Evolutionary conservation across 2,888 invertebrate species (phyloP).

Genomic region (Lordiphosa andalusiaca): DNA sequence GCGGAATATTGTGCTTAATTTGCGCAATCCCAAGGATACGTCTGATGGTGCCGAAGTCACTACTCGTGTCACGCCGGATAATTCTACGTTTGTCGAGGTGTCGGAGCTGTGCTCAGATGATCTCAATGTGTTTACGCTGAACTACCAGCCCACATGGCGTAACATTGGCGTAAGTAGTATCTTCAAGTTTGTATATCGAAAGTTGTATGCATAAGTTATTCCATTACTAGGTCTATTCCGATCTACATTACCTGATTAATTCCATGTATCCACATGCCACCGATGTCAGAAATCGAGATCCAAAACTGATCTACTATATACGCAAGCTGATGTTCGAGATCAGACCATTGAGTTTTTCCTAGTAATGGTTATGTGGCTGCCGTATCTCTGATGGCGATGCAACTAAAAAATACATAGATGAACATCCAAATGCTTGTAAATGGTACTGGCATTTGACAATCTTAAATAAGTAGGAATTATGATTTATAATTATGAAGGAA

Average conservation of each 20-base stretch:
- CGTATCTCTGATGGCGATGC: not conserved
- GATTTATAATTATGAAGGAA: too few relatives aligned
- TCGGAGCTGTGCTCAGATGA: constrained; percentile 67
- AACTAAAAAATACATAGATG: not conserved
- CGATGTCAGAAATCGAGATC: constrained; percentile 60
- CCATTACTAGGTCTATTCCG: constrained; percentile 62
- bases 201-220: not conserved
- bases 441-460: too few relatives aligned
- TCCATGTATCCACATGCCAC: constrained; percentile 62
- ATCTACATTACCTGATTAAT: constrained; percentile 70
- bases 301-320: constrained; percentile 65
- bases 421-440: too few relatives aligned
- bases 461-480: too few relatives aligned
- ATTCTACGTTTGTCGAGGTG: constrained; percentile 71
- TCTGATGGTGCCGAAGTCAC: constrained; percentile 47
- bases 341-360: constrained; percentile 74
- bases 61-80: constrained; percentile 71
- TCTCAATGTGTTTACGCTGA: constrained; percentile 49
- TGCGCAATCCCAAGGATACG: constrained; percentile 52
- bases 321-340: constrained; percentile 62
- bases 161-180: constrained; percentile 68
- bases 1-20: constrained; percentile 65
- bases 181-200: not conserved
- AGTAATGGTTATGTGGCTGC: constrained; percentile 1
- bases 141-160: constrained; percentile 69